Percentiles rank a stretch among this genome's conserved stretches.
Evolutionary conservation across 2,113 vertebrate genomes (phyloP).

Genomic region (Cololabis saira): DNA sequence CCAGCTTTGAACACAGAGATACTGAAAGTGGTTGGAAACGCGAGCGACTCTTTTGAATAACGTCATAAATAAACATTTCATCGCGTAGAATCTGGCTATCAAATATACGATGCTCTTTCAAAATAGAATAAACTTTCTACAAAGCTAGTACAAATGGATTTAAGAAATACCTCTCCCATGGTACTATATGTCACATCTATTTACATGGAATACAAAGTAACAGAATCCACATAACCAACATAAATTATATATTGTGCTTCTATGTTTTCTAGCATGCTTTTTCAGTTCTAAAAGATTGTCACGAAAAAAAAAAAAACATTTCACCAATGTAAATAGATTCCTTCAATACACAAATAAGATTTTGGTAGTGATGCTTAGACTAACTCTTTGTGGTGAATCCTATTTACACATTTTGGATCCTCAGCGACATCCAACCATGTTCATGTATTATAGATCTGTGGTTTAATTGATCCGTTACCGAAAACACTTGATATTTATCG

Average conservation of each 20-base stretch:
- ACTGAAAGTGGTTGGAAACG: slow-evolving; percentile 26
- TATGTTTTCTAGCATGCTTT: slow-evolving; percentile 65
- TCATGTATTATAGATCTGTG: background rate
- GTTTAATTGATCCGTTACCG: background rate
- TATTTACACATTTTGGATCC: slow-evolving; percentile 49
- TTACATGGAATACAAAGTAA: slow-evolving; percentile 71
- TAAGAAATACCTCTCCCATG: slow-evolving; percentile 64
- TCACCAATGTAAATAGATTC: slow-evolving; percentile 58
- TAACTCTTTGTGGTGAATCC: slow-evolving; percentile 7
- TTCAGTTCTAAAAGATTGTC: slow-evolving; percentile 40
- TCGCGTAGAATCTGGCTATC: slow-evolving; percentile 64
- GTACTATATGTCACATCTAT: slow-evolving; percentile 67
- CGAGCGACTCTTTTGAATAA: slow-evolving; percentile 23
- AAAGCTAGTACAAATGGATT: slow-evolving; percentile 79
- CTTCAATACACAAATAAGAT: slow-evolving; percentile 29
- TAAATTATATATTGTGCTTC: slow-evolving; percentile 63
- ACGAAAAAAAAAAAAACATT: slow-evolving; percentile 50
- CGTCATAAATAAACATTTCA: slow-evolving; percentile 70
- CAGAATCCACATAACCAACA: slow-evolving; percentile 39
- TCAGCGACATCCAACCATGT: background rate
- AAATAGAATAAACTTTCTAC: slow-evolving; percentile 80
- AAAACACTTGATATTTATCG: background rate
- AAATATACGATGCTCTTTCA: slow-evolving; percentile 78
- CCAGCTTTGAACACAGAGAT: slow-evolving; percentile 31
- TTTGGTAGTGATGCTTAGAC: slow-evolving; percentile 27